Conservation (phyloP, 2,888 invertebrate genomes). For the Dryobota labecula region DNA sequence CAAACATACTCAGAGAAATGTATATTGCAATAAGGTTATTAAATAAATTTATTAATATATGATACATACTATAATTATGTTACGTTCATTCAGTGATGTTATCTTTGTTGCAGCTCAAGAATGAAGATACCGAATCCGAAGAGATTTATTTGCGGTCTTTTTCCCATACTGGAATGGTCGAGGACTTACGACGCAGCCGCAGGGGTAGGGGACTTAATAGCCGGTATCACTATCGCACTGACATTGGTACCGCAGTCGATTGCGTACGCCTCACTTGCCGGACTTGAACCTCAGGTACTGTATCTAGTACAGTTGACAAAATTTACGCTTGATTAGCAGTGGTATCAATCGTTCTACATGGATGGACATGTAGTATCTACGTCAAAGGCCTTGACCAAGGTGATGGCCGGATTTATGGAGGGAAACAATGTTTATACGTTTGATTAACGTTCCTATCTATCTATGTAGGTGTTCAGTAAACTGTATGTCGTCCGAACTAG, state of each 20-base stretch:
- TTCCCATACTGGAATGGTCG: constrained; percentile 91
- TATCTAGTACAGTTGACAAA: constrained; percentile 43
- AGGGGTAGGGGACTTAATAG: constrained; percentile 92
- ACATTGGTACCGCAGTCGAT: constrained; percentile 95
- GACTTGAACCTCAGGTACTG: constrained; percentile 93
- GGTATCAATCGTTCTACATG: constrained; percentile 52
- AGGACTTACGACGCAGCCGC: constrained; percentile 89
- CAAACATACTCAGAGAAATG: constrained; percentile 9
- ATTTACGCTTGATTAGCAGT: constrained; percentile 52
- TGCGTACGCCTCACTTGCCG: constrained; percentile 94
- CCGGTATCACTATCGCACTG: constrained; percentile 94
- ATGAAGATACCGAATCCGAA: constrained; percentile 75
- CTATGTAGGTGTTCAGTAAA: background rate
- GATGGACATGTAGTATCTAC: constrained; percentile 17
- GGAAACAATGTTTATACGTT: constrained; percentile 18
- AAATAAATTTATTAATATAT: background rate
- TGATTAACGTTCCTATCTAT: constrained; percentile 1
- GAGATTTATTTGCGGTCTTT: constrained; percentile 74
- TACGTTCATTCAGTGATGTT: constrained; percentile 11
- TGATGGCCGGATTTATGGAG: constrained; percentile 37
- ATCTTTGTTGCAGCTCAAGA: constrained; percentile 63
- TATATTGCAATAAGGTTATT: constrained; percentile 3
- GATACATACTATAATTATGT: background rate
- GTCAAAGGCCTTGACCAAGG: constrained; percentile 50
- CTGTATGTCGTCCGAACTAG: background rate